Evolutionary conservation across 2,888 invertebrate species (phyloP), one percentile per base, ranked within the genome.

Genomic region (Ischnus inquisitorius): DNA sequence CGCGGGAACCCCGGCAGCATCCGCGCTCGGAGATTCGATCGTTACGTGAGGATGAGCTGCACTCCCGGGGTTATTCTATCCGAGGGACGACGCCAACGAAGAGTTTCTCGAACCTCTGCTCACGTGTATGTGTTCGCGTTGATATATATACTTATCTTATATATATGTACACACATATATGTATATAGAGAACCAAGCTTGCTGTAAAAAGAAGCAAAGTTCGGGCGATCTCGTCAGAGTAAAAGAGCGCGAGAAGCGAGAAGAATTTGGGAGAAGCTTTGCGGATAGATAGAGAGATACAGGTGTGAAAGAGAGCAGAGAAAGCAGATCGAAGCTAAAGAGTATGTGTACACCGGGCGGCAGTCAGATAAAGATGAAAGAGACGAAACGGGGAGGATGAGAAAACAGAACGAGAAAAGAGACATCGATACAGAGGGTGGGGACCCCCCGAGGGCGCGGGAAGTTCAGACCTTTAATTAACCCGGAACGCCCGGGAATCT

Each of bases 381-480:
- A 82, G 51, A 16, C 41, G 51, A 51, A 57, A 41, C 14, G 25
- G 51, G 41, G 64, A 22, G 25, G 39, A 60, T 22, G 65, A 57
- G 46, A 39, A 60, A 46, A 64, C 54, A 22, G 19, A n/a, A 60
- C 51, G 51, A 48, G 75, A 64, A 67, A 60, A 74, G 69, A 57
- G 67, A 78, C 43, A 41, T 68, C 72, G 68, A 75, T 79, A 69
- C 43, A 71, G 72, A 77, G 46, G 62, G 60, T 19, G 16, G 54
- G 62, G 39, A 25, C 39, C 34, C 54, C 72, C 69, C 19, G 41
- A 72, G 83, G 82, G 80, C 60, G 78, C 77, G 82, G 82, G 74
- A 84, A 83, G 82, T 82, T 76, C 51, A 28, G 78, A 79, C 84
- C 84, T 84, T 84, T 86, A 86, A 86, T 86, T 86, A 84, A 82